Evolutionary conservation across 2,113 vertebrate genomes (phyloP), one percentile per base, ranked within the genome.

Genomic region (Dolichallabes microphthalmus): DNA sequence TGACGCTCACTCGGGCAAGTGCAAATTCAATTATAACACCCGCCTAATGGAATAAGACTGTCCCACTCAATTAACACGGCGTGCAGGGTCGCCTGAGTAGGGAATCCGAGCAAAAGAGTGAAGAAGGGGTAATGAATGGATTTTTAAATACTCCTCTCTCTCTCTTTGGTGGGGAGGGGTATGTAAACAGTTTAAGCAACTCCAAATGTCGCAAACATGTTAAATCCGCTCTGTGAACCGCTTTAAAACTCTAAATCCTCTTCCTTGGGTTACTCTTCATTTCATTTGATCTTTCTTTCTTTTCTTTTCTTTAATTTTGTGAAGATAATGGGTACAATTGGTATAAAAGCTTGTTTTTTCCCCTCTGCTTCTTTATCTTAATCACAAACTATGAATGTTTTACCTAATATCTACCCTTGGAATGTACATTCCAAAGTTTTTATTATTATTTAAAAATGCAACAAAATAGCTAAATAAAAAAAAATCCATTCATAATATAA

Each of bases 1-100:
- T 78, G 82, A 88, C 66, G 80, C 75, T 85, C 86, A 85, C 83
- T 83, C 69, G 85, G 76, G 74, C 74, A 80, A 87, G 86, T 66
- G 86, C 81, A 87, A 87, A 89, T 89, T 85, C 58, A 85, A 89
- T 89, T 89, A 87, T 53, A 55, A 85, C 86, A 83, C 68, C 69
- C 55, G 84, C 75, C 75, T 87, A 82, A 86, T 82, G 63, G 86
- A 89, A 85, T 75, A 84, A 87, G 39, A 85, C 53, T 61, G 76
- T 71, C 80, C 80, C 85, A 83, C 81, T 89, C 83, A 83, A 83
- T 87, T 89, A 87, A 86, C 39, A 63, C 2, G 77, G 27, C 58
- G 66, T 76, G 77, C 25, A 83, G 82, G 30, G 84, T 80, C 76
- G 78, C 52, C 69, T 76, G 60, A n/a, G 19, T 30, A 20, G 60